These are phyloP conservation scores for Drosophila tsacasi DNA, from an alignment of 1,140 invertebrate species.

Conservation along the genomic window DNA sequence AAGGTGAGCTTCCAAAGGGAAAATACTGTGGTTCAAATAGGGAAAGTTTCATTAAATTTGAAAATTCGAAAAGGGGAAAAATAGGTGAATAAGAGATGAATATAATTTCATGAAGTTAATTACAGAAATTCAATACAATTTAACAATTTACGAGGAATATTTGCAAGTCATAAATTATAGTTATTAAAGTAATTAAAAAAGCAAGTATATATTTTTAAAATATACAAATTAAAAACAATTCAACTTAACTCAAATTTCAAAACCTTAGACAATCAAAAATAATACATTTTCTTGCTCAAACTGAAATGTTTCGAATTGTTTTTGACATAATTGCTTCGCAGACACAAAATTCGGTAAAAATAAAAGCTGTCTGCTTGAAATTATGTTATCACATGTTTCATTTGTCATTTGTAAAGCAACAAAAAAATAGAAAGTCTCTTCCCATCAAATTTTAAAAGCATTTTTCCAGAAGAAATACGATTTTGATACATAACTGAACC, in stretches of 20 bases:
- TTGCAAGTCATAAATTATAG: not conserved
- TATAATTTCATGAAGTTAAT: not conserved
- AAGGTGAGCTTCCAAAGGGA: constrained; percentile 61
- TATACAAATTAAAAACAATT: not conserved
- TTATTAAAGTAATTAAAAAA: too few relatives aligned
- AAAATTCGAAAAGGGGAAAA: not conserved
- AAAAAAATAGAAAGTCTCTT: constrained; percentile 36
- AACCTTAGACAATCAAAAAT: not conserved
- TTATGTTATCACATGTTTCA: constrained; percentile 32
- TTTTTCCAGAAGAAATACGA: constrained; percentile 6
- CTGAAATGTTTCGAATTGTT: constrained; percentile 8
- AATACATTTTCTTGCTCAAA: not conserved
- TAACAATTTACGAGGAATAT: too few relatives aligned
- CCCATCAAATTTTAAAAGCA: constrained; percentile 21
- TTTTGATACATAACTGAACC: constrained; percentile 46
- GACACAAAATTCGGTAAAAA: constrained; percentile 1
- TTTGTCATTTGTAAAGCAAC: constrained; percentile 24
- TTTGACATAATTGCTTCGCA: constrained; percentile 26
- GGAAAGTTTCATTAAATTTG: not conserved
- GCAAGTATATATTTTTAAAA: too few relatives aligned
- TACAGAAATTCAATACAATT: not conserved
- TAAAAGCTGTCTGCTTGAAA: constrained; percentile 16
- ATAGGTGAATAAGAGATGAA: not conserved
- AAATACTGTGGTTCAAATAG: not conserved
- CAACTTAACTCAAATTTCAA: not conserved